Percentiles rank a stretch among this genome's conserved stretches.
phyloP scores from a whole-genome alignment of 2,113 vertebrate species.

The Nesogale talazaci region DNA sequence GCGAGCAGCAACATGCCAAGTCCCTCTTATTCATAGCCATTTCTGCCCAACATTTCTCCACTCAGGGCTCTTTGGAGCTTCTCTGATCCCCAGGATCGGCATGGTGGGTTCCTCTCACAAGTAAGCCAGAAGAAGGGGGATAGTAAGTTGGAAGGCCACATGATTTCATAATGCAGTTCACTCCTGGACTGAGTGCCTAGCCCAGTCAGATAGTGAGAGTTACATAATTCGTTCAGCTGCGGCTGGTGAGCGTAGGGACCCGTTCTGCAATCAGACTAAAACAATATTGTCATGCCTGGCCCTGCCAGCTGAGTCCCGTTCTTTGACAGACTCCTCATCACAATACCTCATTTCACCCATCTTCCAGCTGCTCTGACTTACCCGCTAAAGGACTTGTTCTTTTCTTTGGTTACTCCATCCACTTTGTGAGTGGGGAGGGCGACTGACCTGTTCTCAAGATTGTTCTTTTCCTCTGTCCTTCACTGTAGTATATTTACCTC shows the following conservation, averaged over 20 bases:
- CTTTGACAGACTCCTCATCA: slow-evolving; percentile 13
- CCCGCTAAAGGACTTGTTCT: background rate
- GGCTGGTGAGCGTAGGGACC: background rate
- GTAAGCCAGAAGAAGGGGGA: background rate
- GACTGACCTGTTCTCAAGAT: slow-evolving; percentile 45
- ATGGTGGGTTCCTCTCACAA: background rate
- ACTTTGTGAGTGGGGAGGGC: background rate
- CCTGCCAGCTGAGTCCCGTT: background rate
- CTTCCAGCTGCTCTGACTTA: slow-evolving; percentile 10
- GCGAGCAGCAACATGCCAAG: background rate
- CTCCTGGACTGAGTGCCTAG: background rate
- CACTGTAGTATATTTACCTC: slow-evolving; percentile 36
- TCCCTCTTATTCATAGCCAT: too few species aligned
- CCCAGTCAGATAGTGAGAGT: background rate
- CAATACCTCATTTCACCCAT: background rate
- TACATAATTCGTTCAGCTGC: background rate
- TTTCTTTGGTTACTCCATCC: slow-evolving; percentile 22
- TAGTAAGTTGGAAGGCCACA: background rate
- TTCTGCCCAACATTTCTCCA: background rate
- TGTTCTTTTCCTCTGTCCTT: slow-evolving; percentile 39
- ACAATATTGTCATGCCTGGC: background rate
- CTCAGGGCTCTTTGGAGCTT: background rate
- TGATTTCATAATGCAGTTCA: background rate
- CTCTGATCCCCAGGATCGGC: too few species aligned
- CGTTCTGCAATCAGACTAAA: background rate